Evolutionary conservation across 2,888 invertebrate genomes (phyloP).

Genomic region (Sipha maydis): DNA sequence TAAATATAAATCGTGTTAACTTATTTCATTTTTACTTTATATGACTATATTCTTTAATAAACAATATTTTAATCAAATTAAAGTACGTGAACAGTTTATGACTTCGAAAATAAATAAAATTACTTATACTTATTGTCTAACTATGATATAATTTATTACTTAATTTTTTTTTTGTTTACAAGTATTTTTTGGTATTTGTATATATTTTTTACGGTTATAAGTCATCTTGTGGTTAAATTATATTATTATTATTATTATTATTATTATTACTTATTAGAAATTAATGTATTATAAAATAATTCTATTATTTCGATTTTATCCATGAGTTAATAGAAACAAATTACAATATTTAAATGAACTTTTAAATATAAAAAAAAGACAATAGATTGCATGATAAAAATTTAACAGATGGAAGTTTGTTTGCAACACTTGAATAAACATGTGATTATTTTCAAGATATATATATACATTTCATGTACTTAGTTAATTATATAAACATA

Average conservation of each 20-base stretch:
- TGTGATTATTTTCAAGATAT: slow-evolving; percentile 38
- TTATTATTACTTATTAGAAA: not conserved
- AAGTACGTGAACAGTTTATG: too few species aligned
- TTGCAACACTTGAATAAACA: slow-evolving; percentile 57
- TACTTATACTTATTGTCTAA: not conserved
- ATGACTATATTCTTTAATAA: too few species aligned
- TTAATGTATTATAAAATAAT: not conserved
- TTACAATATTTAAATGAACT: not conserved
- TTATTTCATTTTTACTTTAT: too few species aligned
- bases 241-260: not conserved
- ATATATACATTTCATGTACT: not conserved
- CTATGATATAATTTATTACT: not conserved
- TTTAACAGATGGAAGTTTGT: slow-evolving; percentile 43
- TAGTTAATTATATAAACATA: not conserved
- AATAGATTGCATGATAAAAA: slow-evolving; percentile 25
- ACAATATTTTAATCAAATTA: too few species aligned
- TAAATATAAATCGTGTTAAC: too few species aligned
- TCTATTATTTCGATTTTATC: not conserved
- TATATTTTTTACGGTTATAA: not conserved
- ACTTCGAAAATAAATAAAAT: too few species aligned
- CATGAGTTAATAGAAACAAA: not conserved
- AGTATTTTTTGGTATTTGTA: not conserved
- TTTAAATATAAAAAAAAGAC: not conserved
- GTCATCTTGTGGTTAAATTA: not conserved
- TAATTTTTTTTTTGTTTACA: not conserved